Base-by-base conservation (phyloP, 1,140 invertebrate species). In the Drosophila athabasca region DNA sequence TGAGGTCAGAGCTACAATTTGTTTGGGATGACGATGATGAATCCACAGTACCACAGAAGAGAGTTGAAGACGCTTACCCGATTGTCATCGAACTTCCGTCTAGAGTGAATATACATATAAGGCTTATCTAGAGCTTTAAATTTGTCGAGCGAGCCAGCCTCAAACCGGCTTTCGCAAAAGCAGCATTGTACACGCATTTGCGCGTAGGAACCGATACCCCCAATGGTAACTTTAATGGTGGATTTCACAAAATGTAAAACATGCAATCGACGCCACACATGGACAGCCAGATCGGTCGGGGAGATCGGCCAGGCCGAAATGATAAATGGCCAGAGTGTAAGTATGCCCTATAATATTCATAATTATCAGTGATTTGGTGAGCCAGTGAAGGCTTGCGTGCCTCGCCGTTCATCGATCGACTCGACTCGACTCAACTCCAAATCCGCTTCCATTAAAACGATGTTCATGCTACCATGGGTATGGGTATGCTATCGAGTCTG, bases 321-420 rank as follows among this genome's bases (percentile, higher is more conserved):
- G 76, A 79, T 79, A 76, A 79, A 79, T 79, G 68, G 41, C 48
- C 55, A 48, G 46, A 79, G 67, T 73, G 68, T 24, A 76, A 62
- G 65, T 78, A 61, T 64, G 46, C 60, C 55, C 66, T 61, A 75
- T 77, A 75, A 51, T 52, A 51, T 51, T 50, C 59, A 61, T 61
- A 61, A 61, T 61, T 61, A 59, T 59, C 35, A 5, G 35, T 35
- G 31, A 19, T 19, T 46, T 39, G 24, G 22, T 24, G 35, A 13
- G 59, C 22, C 55, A 29, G 55, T 35, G 31, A 11, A 35, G 31
- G 31, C 31, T 11, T 35, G 31, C 31, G 9, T 39, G 35, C 11
- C 11, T 39, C 35, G 9, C 35, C 11, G 9, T 13, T 39, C 35
- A 39, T 39, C 35, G 11, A 13, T 39, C 11, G 35, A 39, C 11